Base-by-base conservation (phyloP, 2,797 vertebrate species). In the Potorous gilbertii region DNA sequence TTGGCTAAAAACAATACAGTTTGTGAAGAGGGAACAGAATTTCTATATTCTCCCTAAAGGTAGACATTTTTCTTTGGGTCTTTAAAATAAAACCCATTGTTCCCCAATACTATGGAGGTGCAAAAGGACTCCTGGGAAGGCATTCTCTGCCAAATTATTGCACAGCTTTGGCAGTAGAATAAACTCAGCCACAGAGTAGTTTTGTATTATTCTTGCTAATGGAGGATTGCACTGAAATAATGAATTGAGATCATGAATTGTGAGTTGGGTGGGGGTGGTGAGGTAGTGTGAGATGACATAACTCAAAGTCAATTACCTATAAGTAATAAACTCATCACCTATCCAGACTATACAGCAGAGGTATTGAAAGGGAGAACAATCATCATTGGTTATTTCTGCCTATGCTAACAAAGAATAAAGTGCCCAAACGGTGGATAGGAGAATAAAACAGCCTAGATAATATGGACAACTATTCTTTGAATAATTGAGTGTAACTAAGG, bases 401-500 rank as follows among this genome's bases (percentile, higher is more conserved):
- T 87, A 87, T 87, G 74, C n/a, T 46, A 81, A 40, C 18, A 46
- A 87, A 87, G 8, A 87, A 24, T 40, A 93, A 34, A 95, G 18
- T 56, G 27, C 54, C 46, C 90, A 93, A 81, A 93, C 94, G 11
- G 14, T 57, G 9, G 34, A 10, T 1, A 93, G 9, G 1, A 96
- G 5, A 56, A 90, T 46, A 92, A 57, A 12, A 95, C 57, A 81
- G 21, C 5, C 13, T 52, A 0, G 62, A 90, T 96, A 92, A 92
- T 1, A 95, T 46, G 8, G 6, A 4, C 55, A 2, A 24, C 50
- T 90, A 46, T 74, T 55, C 52, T 54, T 27, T 31, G 56, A 92
- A 93, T 93, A 91, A 54, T 0, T 54, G 14, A 92, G 59, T 55
- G 90, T 50, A 94, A 93, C 24, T 31, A 90, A 95, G 54, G 90